A percentile compares a stretch with the other conserved stretches of the same genome.
phyloP scores from a whole-genome alignment of 1,140 invertebrate species.

The Periplaneta americana region DNA sequence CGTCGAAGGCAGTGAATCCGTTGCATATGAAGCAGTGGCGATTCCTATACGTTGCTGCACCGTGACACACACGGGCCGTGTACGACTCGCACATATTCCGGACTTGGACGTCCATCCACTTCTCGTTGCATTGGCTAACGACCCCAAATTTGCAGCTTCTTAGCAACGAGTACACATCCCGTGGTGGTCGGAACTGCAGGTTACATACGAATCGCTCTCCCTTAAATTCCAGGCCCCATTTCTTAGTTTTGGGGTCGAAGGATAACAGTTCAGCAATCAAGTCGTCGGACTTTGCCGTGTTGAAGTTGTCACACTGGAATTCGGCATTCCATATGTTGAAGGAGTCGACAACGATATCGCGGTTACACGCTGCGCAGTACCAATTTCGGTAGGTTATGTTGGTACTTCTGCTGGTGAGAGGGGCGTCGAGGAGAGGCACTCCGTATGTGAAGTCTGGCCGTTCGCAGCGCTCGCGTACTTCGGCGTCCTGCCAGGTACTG shows the following conservation, averaged over 20 bases:
- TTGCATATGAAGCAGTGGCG: background rate
- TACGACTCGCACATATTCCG: background rate
- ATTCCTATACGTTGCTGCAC: background rate
- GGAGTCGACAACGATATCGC: background rate
- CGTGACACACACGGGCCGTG: background rate
- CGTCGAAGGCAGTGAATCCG: no score
- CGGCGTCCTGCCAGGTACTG: background rate
- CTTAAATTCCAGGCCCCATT: background rate
- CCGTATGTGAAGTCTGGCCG: background rate
- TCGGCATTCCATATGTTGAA: background rate
- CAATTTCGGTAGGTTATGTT: background rate
- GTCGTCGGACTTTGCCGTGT: background rate
- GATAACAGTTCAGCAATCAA: background rate
- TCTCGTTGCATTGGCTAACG: background rate
- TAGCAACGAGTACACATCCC: no score
- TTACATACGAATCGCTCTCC: no score
- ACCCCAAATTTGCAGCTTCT: background rate
- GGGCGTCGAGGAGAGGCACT: background rate
- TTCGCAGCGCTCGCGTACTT: background rate
- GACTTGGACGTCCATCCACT: background rate
- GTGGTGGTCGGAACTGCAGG: no score
- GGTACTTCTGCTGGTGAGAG: background rate
- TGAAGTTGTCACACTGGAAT: background rate
- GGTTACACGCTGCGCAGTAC: background rate
- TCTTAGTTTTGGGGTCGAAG: background rate